A percentile compares a stretch with the other conserved stretches of the same genome.
These are phyloP conservation scores for rat (Rattus norvegicus) DNA, from an alignment of 2,113 vertebrate genomes.

Conservation along the genomic window DNA sequence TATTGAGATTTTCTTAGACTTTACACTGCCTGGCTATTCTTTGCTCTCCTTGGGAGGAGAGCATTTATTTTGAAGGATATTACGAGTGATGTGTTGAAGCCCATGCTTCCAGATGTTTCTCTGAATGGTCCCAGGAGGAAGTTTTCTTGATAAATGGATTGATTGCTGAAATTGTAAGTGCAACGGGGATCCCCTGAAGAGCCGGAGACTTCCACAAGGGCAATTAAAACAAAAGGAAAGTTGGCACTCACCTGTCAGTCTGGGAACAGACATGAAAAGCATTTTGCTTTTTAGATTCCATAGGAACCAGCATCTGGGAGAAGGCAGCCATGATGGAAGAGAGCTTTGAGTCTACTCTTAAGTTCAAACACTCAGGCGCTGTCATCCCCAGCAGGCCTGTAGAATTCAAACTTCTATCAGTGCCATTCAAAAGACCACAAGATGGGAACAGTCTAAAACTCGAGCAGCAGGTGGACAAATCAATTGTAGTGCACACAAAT, in stretches of 20 bases:
- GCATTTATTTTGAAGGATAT: not conserved
- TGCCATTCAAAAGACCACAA: not conserved
- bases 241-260: not conserved
- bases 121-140: constrained; percentile 39
- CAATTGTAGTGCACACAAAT: accelerated
- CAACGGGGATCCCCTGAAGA: not conserved
- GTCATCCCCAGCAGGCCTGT: not conserved
- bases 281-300: not conserved
- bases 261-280: not conserved
- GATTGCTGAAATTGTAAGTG: not conserved
- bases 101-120: not conserved
- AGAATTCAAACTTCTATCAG: not conserved
- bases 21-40: not conserved
- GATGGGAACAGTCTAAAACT: accelerated
- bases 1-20: not conserved
- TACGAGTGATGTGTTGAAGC: not conserved
- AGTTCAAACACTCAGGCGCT: not conserved
- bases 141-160: not conserved
- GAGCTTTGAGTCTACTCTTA: no score
- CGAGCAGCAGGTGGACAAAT: no score
- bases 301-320: not conserved
- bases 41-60: not conserved
- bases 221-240: not conserved
- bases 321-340: not conserved
- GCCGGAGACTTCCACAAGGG: not conserved